These are phyloP conservation scores for Polyommatus iphigenia DNA, from an alignment of 2,888 invertebrate species.

Conservation along the genomic window DNA sequence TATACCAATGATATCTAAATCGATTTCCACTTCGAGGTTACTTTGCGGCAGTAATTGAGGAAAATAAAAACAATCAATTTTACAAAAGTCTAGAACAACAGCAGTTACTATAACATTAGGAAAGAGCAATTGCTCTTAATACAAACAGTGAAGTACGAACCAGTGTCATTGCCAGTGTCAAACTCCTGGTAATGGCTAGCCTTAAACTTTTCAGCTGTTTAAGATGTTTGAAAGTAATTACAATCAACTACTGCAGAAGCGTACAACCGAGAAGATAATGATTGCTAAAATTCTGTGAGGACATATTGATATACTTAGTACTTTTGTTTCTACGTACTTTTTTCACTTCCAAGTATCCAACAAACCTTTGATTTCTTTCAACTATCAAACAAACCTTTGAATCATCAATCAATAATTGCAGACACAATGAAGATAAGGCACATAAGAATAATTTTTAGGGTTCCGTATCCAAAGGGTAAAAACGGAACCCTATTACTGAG, in stretches of 20 bases:
- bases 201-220: neutral
- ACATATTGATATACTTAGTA: neutral
- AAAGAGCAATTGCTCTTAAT: neutral
- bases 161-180: neutral
- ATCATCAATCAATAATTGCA: neutral
- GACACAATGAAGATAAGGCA: neutral
- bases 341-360: no score
- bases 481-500: no score
- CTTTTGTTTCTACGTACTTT: neutral
- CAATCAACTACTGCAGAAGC: neutral
- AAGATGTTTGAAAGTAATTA: neutral
- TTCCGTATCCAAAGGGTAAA: no score
- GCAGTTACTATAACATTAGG: neutral
- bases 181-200: neutral
- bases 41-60: neutral
- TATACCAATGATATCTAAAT: neutral
- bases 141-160: neutral
- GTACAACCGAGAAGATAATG: neutral
- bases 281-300: neutral
- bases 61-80: neutral
- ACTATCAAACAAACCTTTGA: no score
- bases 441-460: neutral
- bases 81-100: neutral
- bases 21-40: neutral
- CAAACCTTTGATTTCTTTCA: neutral